phyloP scores from a whole-genome alignment of 2,113 vertebrate genomes.

The Vireo altiloquus region DNA sequence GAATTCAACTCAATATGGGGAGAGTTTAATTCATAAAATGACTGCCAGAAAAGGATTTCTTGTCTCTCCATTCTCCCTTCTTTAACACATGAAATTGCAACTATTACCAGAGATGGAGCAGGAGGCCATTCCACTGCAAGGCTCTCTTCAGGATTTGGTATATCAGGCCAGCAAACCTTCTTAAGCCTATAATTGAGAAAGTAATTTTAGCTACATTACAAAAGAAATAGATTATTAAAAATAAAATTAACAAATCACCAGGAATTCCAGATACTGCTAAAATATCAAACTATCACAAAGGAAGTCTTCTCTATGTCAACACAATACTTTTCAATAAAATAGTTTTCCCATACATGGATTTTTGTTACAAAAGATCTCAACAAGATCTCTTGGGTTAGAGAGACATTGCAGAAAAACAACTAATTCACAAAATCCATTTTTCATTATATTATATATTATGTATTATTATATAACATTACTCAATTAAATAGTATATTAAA shows the following conservation, averaged over 20 bases:
- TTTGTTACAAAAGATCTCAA: background rate
- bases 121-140: slow-evolving; percentile 55
- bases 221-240: background rate
- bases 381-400: background rate
- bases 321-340: background rate
- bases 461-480: background rate
- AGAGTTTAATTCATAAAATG: background rate
- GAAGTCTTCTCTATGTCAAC: background rate
- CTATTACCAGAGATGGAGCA: slow-evolving; percentile 58
- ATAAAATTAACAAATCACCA: background rate
- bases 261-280: background rate
- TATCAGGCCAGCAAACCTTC: slow-evolving; percentile 68
- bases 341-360: background rate
- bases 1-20: background rate
- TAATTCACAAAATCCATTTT: background rate
- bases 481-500: background rate
- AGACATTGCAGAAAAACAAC: background rate
- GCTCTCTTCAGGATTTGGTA: slow-evolving; percentile 75
- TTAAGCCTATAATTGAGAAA: slow-evolving; percentile 56
- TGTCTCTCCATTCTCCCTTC: background rate
- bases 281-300: background rate
- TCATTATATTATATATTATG: background rate
- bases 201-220: background rate
- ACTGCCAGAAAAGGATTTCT: background rate
- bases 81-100: background rate